A percentile compares a stretch with the other conserved stretches of the same genome.
These are phyloP conservation scores for Protonibea diacanthus DNA, from an alignment of 2,797 vertebrate species.

Conservation along the genomic window DNA sequence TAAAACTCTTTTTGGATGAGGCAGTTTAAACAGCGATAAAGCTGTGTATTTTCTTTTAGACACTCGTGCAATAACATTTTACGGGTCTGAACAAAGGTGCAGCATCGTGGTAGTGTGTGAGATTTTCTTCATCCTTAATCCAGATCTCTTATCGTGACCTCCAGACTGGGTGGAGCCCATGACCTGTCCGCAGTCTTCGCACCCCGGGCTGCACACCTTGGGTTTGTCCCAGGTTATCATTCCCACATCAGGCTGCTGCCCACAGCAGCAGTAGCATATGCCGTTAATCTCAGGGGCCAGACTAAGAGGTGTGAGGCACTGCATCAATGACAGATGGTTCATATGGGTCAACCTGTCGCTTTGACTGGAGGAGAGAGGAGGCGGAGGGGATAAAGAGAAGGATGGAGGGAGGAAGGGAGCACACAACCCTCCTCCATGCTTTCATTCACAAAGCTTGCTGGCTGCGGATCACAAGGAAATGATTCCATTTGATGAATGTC, in stretches of 20 bases:
- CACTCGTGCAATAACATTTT: not conserved
- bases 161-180: constrained; percentile 9
- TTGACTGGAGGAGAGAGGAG: constrained; percentile 56
- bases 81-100: not conserved
- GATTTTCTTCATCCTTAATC: constrained; percentile 12
- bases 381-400: constrained; percentile 45
- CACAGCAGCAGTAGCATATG: constrained; percentile 68
- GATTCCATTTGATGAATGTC: constrained; percentile 50
- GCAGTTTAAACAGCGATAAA: not conserved
- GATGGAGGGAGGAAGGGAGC: constrained; percentile 31
- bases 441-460: constrained; percentile 63
- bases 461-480: constrained; percentile 50
- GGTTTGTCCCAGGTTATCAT: constrained; percentile 49
- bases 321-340: constrained; percentile 79
- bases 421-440: constrained; percentile 40
- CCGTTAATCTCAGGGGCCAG: constrained; percentile 58
- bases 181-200: constrained; percentile 1
- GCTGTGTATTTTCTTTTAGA: not conserved
- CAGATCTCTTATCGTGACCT: constrained; percentile 7
- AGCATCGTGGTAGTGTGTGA: not conserved
- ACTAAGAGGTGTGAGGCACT: constrained; percentile 67
- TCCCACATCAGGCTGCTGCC: constrained; percentile 52
- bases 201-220: not conserved
- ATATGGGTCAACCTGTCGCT: constrained; percentile 75
- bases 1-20: not conserved